Evolutionary conservation across 2,113 vertebrate genomes (phyloP).

Genomic region (Oxygymnocypris stewartii): DNA sequence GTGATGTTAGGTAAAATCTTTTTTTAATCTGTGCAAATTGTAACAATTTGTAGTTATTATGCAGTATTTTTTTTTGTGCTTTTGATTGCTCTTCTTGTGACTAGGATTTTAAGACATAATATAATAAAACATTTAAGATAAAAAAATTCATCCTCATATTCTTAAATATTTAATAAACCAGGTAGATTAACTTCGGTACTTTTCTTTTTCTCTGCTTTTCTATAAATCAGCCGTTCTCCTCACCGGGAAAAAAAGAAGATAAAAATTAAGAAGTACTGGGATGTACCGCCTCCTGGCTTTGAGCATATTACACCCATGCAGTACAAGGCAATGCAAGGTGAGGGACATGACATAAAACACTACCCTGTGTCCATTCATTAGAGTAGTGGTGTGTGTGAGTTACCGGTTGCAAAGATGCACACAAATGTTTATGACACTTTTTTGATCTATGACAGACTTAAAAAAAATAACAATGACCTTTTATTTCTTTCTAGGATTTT

Average conservation of each 20-base stretch:
- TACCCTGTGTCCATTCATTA: too few relatives aligned
- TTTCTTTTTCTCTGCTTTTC: conserved; percentile 16
- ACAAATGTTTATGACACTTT: too few relatives aligned
- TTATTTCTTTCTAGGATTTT: too few relatives aligned
- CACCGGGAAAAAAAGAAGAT: conserved; percentile 89
- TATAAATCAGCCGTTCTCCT: conserved; percentile 79
- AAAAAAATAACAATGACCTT: too few relatives aligned
- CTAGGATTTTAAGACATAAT: not conserved
- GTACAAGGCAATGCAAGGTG: conserved; percentile 97
- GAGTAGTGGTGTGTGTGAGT: too few relatives aligned
- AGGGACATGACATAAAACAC: not conserved
- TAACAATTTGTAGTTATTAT: not conserved
- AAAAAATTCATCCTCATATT: not conserved
- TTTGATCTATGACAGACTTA: too few relatives aligned
- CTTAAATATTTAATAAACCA: not conserved
- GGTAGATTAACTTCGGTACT: not conserved
- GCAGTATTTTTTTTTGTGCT: not conserved
- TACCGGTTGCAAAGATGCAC: too few relatives aligned
- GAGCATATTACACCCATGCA: conserved; percentile 95
- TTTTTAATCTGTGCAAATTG: not conserved
- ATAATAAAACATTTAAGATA: too few relatives aligned
- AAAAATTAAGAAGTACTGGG: conserved; percentile 94
- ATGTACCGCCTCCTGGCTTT: conserved; percentile 89
- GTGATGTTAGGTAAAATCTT: not conserved
- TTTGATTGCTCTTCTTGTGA: not conserved